Conservation (phyloP, 2,888 invertebrate species). For the Tetranychus truncatus region DNA sequence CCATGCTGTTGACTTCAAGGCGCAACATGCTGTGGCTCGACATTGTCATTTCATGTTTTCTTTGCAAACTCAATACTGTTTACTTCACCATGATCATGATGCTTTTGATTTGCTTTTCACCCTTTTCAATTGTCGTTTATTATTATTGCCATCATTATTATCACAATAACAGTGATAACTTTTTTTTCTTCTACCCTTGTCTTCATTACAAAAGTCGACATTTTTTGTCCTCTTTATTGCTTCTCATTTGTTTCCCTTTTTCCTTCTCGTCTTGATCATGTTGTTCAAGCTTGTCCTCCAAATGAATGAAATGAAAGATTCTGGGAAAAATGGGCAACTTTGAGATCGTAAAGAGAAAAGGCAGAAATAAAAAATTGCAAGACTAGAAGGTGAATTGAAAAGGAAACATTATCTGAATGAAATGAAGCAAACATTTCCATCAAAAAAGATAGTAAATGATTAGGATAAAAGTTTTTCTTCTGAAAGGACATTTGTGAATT, state of each 20-base stretch:
- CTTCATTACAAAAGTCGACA: neutral
- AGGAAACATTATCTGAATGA: neutral
- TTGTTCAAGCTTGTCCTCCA: neutral
- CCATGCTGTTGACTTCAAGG: neutral
- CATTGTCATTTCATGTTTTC: neutral
- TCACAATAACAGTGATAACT: neutral
- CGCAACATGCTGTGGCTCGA: neutral
- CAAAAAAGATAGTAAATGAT: neutral
- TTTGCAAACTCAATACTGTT: neutral
- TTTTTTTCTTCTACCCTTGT: neutral
- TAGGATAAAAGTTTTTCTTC: neutral
- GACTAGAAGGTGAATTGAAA: neutral
- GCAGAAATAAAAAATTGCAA: no score
- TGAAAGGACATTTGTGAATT: neutral
- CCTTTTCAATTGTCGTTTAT: neutral
- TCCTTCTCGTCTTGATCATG: no score
- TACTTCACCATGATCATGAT: neutral
- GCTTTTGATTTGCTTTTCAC: neutral
- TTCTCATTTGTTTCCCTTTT: neutral
- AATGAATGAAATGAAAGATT: neutral
- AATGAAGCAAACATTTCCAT: neutral
- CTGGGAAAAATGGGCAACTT: no score
- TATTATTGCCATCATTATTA: neutral
- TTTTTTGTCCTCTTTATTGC: neutral
- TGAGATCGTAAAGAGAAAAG: no score